Base-by-base conservation (phyloP, 2,113 vertebrate species). In the Machaerirhynchus nigripectus region DNA sequence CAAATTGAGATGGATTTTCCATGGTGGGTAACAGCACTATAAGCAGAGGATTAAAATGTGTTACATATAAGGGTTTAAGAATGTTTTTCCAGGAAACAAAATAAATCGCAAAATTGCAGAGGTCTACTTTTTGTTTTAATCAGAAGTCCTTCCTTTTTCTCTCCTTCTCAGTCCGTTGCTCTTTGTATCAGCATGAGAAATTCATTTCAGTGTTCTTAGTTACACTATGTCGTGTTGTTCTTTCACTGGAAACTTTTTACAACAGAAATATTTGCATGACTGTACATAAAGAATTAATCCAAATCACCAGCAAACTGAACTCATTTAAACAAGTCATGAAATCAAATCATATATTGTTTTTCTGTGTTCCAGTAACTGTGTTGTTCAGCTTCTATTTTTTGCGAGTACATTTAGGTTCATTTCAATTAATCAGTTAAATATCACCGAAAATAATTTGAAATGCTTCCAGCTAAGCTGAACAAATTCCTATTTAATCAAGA, bases 361-460 rank as follows among this genome's bases (percentile, higher is more conserved):
- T 83, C 16, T 28, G 21, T 39, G 49, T 82, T 82, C 52, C 50
- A 77, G 47, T 74, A 91, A 81, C n/a, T 82, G 61, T 59, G 60
- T 44, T 84, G 26, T 64, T 87, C 61, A 59, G n/a, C 30, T 75
- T 84, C 27, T 53, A 37, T 27, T 82, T 92, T 90, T 53, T 81
- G 15, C 30, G 59, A 63, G 57, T 68, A 74, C 17, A 22, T 64
- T 67, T 35, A 47, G 35, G 53, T 18, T n/a, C 18, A 31, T 81
- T 92, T 89, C 30, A 78, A 35, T 77, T 89, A 81, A 70, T 64
- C 80, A 82, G 49, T 59, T 87, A 91, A 92, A 94, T 71, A 55
- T 64, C 1, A 65, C 37, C 7, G 23, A 69, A 87, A 91, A 79
- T 67, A 77, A 44, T 67, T 84, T 92, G 21, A 71, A 84, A 84